Evolutionary conservation across 1,140 invertebrate genomes (phyloP), one percentile per base, ranked within the genome.

Genomic region (Drosophila busckii): DNA sequence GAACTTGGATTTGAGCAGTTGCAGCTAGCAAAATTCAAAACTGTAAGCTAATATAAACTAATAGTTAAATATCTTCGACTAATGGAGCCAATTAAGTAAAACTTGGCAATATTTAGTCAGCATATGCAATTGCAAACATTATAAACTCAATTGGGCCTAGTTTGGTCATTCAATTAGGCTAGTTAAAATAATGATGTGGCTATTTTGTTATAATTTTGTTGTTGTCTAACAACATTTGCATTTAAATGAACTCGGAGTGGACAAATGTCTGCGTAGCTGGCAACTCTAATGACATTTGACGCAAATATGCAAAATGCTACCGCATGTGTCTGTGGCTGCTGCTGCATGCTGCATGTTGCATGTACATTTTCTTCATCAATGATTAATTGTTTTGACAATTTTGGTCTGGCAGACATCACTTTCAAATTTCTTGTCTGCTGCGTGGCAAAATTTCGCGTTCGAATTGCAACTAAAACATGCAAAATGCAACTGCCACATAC

Each of bases 301-400:
- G 6, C 59, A 68, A 50, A 64, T 68, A 71, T 49, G 62, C 69
- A 70, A 31, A 34, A 44, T 42, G 25, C 23, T 22, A 26, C 13
- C 35, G n/a, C n/a, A 28, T 19, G 16, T 26, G 15, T 9, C 16
- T 16, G 13, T 23, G 15, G 29, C 7, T 3, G 25, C 9, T 17
- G 28, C 12, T 22, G 44, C 17, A 4, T 15, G 38, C 6, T 22
- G 26, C 12, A 40, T 26, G 35, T 42, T 59, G 60, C 60, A 64
- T 49, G 45, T 64, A 71, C 64, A 75, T 75, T 80, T 80, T 80
- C 75, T 82, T 75, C 75, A 82, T 80, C 75, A 80, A 82, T 80
- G 75, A 80, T 80, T 80, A 80, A 80, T 80, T 75, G 75, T 82
- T 80, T 80, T 82, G 75, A 80, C 75, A 80, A 82, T 75, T 70